These are phyloP conservation scores for Notolabrus celidotus DNA, from an alignment of 2,797 vertebrate genomes.

Conservation along the genomic window DNA sequence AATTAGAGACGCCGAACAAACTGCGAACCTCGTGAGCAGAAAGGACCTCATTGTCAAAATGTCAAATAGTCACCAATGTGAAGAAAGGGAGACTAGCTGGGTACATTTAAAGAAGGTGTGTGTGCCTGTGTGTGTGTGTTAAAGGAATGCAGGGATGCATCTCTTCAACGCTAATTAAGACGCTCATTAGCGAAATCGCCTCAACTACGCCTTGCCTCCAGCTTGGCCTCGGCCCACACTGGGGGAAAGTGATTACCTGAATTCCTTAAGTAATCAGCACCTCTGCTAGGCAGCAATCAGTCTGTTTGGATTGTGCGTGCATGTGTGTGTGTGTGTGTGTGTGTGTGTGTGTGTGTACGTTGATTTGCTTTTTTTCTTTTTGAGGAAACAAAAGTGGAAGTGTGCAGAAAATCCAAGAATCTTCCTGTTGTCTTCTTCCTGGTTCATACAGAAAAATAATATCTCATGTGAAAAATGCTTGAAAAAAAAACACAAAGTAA, in stretches of 20 bases:
- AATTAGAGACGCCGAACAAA: slow-evolving; percentile 82
- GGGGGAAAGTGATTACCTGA: slow-evolving; percentile 69
- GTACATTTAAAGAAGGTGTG: slow-evolving; percentile 49
- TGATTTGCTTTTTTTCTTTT: slow-evolving; percentile 40
- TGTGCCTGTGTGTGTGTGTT: slow-evolving; percentile 20
- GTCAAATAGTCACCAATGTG: slow-evolving; percentile 69
- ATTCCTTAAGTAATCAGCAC: slow-evolving; percentile 75
- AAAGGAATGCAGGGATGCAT: slow-evolving; percentile 48
- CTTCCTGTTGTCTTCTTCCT: background rate
- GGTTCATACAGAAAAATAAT: slow-evolving; percentile 8
- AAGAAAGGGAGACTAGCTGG: slow-evolving; percentile 34
- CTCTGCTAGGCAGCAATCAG: slow-evolving; percentile 73
- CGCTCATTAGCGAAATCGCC: slow-evolving; percentile 69
- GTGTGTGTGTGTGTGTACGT: slow-evolving; percentile 43
- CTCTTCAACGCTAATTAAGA: slow-evolving; percentile 69
- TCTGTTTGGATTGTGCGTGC: slow-evolving; percentile 68
- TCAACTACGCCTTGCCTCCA: slow-evolving; percentile 61
- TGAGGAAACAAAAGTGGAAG: slow-evolving; percentile 32
- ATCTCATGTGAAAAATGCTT: slow-evolving; percentile 31
- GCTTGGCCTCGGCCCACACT: slow-evolving; percentile 68
- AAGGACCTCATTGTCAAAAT: slow-evolving; percentile 69
- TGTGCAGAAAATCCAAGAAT: slow-evolving; percentile 18
- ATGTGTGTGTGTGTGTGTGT: no score
- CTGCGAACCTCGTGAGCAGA: slow-evolving; percentile 65
- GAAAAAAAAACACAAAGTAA: background rate